A percentile compares a stretch with the other conserved stretches of the same genome.
phyloP scores from a whole-genome alignment of 2,888 invertebrate species.

The Mongoloraphidia duomilia region DNA sequence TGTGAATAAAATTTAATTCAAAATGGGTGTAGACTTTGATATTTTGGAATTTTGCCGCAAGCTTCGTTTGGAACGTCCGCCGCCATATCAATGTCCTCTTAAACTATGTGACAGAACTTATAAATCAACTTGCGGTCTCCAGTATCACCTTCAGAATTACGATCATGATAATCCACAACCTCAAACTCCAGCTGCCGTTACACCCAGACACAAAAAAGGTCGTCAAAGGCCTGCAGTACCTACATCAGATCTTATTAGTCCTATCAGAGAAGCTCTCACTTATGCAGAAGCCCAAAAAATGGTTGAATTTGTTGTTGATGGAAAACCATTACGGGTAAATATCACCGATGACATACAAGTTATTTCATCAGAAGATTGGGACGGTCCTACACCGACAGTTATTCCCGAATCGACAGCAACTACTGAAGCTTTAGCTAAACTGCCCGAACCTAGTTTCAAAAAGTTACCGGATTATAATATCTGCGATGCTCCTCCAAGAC shows the following conservation, averaged over 20 bases:
- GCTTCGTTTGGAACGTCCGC: constrained; percentile 60
- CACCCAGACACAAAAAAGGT: constrained; percentile 48
- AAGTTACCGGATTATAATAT: constrained; percentile 66
- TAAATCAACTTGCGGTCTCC: constrained; percentile 73
- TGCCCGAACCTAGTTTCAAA: constrained; percentile 56
- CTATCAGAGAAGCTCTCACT: constrained; percentile 55
- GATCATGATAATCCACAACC: constrained; percentile 69
- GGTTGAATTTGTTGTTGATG: constrained; percentile 78
- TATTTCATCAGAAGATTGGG: constrained; percentile 49
- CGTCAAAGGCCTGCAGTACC: constrained; percentile 25
- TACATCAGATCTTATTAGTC: constrained; percentile 32
- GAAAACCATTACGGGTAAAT: constrained; percentile 34
- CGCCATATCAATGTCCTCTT: constrained; percentile 77
- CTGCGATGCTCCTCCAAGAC: constrained; percentile 67
- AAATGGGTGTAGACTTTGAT: constrained; percentile 77
- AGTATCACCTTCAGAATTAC: constrained; percentile 72
- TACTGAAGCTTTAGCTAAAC: constrained; percentile 33
- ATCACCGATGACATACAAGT: constrained; percentile 50
- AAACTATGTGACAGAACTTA: constrained; percentile 74
- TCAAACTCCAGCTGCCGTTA: constrained; percentile 40
- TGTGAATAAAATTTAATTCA: constrained; percentile 9
- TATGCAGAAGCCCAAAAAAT: constrained; percentile 75
- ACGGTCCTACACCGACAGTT: constrained; percentile 6
- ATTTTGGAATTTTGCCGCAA: constrained; percentile 74
- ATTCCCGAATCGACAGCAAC: constrained; percentile 7